Conservation (phyloP, 2,113 vertebrate species). For the Atrichornis clamosus region DNA sequence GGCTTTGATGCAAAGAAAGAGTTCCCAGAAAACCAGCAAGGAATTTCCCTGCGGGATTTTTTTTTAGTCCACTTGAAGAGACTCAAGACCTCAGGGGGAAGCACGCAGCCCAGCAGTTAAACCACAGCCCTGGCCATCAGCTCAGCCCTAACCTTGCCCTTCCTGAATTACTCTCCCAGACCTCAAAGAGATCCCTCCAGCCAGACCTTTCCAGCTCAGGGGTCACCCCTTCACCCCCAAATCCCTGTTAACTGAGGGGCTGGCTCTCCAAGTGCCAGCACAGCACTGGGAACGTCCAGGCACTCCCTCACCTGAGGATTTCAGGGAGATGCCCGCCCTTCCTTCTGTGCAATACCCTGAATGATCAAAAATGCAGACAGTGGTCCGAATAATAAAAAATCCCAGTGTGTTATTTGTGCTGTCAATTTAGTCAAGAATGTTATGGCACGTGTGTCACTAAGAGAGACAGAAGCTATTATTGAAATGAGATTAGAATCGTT, state of each 20-base stretch:
- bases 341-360: background rate
- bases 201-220: background rate
- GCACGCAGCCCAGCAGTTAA: background rate
- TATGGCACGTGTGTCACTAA: slow-evolving; percentile 69
- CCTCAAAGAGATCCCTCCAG: background rate
- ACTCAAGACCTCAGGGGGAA: background rate
- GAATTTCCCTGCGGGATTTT: slow-evolving; percentile 25
- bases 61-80: background rate
- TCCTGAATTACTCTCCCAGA: background rate
- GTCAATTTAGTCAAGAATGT: slow-evolving; percentile 71
- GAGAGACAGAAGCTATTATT: slow-evolving; percentile 80
- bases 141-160: background rate
- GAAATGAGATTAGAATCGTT: slow-evolving; percentile 76
- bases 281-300: background rate
- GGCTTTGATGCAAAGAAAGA: background rate
- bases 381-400: slow-evolving; percentile 64
- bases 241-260: background rate
- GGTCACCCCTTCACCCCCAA: background rate
- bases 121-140: background rate
- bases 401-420: slow-evolving; percentile 69
- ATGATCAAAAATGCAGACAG: background rate
- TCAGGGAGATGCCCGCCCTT: background rate
- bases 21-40: slow-evolving; percentile 10
- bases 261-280: background rate
- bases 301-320: background rate